phyloP scores from a whole-genome alignment of 1,140 invertebrate species.

The Bactericera cockerelli region DNA sequence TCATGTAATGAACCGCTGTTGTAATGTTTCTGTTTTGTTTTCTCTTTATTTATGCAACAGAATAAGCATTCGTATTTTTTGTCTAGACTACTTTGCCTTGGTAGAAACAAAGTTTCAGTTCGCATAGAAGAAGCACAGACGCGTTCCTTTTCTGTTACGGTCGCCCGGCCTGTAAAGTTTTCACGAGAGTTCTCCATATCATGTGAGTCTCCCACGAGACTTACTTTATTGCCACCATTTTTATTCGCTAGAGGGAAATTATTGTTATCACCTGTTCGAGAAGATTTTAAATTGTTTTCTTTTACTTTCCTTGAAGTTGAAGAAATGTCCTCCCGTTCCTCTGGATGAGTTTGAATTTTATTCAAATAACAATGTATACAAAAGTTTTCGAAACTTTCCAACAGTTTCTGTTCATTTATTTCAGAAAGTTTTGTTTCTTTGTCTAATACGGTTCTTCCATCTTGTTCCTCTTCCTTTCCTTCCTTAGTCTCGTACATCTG shows the following conservation, averaged over 20 bases:
- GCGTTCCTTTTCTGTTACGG: no score
- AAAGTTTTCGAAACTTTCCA: constrained; percentile 5
- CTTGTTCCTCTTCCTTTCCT: no score
- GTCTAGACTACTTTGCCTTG: background rate
- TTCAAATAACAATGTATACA: constrained; percentile 8
- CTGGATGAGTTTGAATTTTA: constrained; percentile 6
- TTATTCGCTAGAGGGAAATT: constrained; percentile 6
- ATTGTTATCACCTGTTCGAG: constrained; percentile 1
- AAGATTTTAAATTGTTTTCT: constrained; percentile 2
- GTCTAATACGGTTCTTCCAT: no score
- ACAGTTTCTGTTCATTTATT: constrained; percentile 9
- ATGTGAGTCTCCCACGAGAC: background rate
- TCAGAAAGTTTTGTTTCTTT: background rate
- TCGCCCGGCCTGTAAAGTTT: no score
- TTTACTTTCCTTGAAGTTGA: background rate
- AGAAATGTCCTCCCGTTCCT: constrained; percentile 5
- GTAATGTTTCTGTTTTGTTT: background rate
- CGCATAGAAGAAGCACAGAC: no score
- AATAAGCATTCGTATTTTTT: background rate
- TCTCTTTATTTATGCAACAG: background rate
- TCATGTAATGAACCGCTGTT: background rate
- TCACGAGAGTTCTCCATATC: no score
- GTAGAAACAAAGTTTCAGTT: background rate
- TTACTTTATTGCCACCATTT: background rate
- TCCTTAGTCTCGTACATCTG: no score